These are phyloP conservation scores for Hippocampus abdominalis DNA, from an alignment of 2,113 vertebrate genomes.

Conservation along the genomic window DNA sequence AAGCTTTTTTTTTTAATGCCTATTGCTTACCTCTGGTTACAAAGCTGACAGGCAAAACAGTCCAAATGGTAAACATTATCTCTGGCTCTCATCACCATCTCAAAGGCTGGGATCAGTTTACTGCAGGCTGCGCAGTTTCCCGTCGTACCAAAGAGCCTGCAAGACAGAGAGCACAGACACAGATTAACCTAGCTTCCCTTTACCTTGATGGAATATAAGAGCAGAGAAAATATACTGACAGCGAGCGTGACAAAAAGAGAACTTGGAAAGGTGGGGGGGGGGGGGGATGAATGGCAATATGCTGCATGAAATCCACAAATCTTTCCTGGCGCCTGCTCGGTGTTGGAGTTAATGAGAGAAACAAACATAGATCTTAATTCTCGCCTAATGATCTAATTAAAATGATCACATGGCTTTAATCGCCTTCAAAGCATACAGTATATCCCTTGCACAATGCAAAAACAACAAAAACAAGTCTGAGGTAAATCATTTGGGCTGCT, in stretches of 20 bases:
- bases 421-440: constrained; percentile 58
- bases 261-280: constrained; percentile 3
- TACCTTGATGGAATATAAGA: constrained; percentile 51
- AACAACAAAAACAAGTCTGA: constrained; percentile 54
- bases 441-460: constrained; percentile 46
- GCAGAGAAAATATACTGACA: constrained; percentile 37
- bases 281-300: constrained; percentile 12
- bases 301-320: constrained; percentile 45
- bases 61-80: constrained; percentile 99
- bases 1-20: constrained; percentile 28
- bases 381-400: constrained; percentile 76
- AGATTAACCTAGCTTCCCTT: constrained; percentile 62
- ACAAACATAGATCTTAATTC: constrained; percentile 72
- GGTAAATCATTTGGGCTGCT: constrained; percentile 48
- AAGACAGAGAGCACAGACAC: constrained; percentile 66
- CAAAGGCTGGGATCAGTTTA: constrained; percentile 99
- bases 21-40: constrained; percentile 97
- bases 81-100: constrained; percentile 99
- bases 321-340: constrained; percentile 53
- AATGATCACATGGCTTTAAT: constrained; percentile 75
- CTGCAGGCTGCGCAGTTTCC: constrained; percentile 99
- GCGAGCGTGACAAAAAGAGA: constrained; percentile 8
- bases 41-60: constrained; percentile 99
- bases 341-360: constrained; percentile 69
- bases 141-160: constrained; percentile 97